Evolutionary conservation across 2,797 vertebrate genomes (phyloP), one percentile per base, ranked within the genome.

Genomic region (Malurus splendens): DNA sequence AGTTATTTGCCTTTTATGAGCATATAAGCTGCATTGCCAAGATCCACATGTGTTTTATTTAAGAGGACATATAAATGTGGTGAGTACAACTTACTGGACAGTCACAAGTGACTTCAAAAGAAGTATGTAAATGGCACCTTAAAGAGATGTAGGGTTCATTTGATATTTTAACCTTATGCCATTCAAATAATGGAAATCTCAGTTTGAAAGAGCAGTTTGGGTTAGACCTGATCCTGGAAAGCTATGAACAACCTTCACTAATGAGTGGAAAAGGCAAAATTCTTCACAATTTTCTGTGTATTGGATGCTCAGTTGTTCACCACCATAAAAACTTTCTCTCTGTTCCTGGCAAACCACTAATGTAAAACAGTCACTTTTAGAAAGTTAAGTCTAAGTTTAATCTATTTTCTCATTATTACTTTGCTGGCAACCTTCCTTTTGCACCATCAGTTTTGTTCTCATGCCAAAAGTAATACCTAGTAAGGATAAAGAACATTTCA

Each of bases 401-500:
- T 74, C 44, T 14, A 74, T 90, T 87, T 84, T 50, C 70, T 90
- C 70, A 44, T 76, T 83, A 84, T 86, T 92, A 61, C 74, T 91
- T 93, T 86, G 55, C 71, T 93, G 91, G 51, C 33, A 61, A 18
- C 56, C 51, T 88, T 82, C 51, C 42, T 85, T 64, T 78, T 91
- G 87, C 74, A 54, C 85, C 61, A 72, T 91, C 90, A 64, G 72
- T 94, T 95, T 89, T 95, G 89, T 85, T 77, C 42, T 80, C 23
- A 13, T 89, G 89, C 86, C 90, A 82, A 92, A 86, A 95, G 61
- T 62, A 94, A 92, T 67, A 93, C 42, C 51, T 77, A 78, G 75
- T 67, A 76, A 93, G 82, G 65, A 82, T 60, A 88, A 89, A 81
- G 55, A 93, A 81, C 77, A 84, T 93, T 97, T 96, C 83, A 76